Evolutionary conservation across 2,797 vertebrate species (phyloP).

Genomic region (Leptatherina wallacei): DNA sequence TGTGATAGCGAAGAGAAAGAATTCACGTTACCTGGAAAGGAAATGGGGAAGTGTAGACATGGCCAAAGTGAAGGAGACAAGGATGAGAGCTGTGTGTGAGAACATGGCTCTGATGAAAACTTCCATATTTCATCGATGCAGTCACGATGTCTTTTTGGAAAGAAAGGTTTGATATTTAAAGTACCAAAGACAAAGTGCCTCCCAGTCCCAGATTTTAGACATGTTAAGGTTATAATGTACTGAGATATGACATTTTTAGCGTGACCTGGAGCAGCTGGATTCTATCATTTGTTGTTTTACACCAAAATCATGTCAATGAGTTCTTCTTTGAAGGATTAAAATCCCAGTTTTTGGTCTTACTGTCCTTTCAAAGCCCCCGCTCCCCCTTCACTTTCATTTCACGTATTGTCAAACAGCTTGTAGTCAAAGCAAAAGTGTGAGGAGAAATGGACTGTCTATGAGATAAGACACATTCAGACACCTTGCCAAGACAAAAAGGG

Average conservation of each 20-base stretch:
- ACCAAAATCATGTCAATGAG: background rate
- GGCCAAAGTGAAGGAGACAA: constrained; percentile 22
- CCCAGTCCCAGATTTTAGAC: constrained; percentile 10
- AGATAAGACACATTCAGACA: background rate
- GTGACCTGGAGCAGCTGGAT: background rate
- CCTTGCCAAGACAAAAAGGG: background rate
- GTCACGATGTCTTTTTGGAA: background rate
- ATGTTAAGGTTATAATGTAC: background rate
- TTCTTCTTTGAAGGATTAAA: background rate
- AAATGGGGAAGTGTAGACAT: constrained; percentile 52
- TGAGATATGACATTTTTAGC: background rate
- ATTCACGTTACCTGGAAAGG: constrained; percentile 68
- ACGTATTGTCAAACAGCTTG: too few species aligned
- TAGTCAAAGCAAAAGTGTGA: too few species aligned
- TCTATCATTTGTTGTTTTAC: background rate
- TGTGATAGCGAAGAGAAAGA: constrained; percentile 71
- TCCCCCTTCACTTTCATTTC: too few species aligned
- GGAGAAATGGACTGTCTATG: background rate
- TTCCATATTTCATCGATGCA: constrained; percentile 1
- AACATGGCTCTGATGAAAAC: background rate
- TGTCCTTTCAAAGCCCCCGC: constrained; percentile 5
- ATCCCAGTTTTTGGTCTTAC: background rate
- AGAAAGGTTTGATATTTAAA: constrained; percentile 10
- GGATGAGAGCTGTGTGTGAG: constrained; percentile 72
- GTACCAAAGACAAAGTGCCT: constrained; percentile 59